Base-by-base conservation (phyloP, 2,888 invertebrate species). In the Gordius sp. region DNA sequence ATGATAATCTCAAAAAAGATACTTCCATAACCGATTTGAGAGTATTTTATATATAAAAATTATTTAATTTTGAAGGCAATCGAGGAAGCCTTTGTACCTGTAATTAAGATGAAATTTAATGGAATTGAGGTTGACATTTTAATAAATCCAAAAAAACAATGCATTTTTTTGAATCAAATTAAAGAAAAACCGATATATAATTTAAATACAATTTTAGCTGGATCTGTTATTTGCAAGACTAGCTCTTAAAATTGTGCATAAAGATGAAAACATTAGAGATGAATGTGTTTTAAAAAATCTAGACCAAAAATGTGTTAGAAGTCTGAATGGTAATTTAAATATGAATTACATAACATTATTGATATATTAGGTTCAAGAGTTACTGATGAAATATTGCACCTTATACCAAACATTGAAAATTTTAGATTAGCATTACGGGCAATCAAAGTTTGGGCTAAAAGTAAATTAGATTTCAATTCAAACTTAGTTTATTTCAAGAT, bases 71-170 rank as follows among this genome's bases (percentile, higher is more conserved):
- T 66, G 23, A 65, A 81, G 79, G 79, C 86, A 1, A 89, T 99
- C 0, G 91, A 93, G 69, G 93, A 93, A 68, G 97, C 97, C 0
- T 99, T 82, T 71, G 97, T 99, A 62, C 97, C 97, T 1, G 87
- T 99, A 4, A 89, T 99, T 62, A 97, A 97, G 73, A 86, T 99
- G 84, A 84, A 82, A 67, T 97, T 91, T 69, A 84, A 87, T 73
- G 86, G 84, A 28, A 89, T 97, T 62, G 97, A 97, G 74, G 87
- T 70, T 61, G 62, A 63, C 62, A 28, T 47, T 39, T 13, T 39
- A 39, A 13, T 39, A 39, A n/a, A n/a, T n/a, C n/a, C n/a, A n/a
- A n/a, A n/a, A n/a, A n/a, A n/a, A n/a, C n/a, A n/a, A n/a, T n/a
- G n/a, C 39, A 39, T 39, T 39, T 57, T 4, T 41, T n/a, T n/a